Evolutionary conservation across 2,797 vertebrate species (phyloP), one percentile per base, ranked within the genome.

Genomic region (Sparidentex hasta): DNA sequence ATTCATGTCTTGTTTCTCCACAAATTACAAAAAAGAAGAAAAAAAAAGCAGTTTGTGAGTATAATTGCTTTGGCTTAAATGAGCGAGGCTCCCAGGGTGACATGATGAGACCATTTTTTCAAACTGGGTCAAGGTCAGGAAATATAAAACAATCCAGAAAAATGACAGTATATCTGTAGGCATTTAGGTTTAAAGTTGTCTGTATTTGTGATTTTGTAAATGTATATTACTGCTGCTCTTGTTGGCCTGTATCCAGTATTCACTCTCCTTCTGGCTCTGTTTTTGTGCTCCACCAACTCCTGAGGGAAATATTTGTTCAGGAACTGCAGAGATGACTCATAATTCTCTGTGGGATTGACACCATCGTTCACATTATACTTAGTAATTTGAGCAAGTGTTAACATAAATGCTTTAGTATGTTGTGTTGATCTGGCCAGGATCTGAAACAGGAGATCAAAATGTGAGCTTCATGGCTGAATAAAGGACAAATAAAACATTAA

Each of bases 121-220:
- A 46, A 78, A 81, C 51, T 83, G 65, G 83, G 71, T 81, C 80
- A 73, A 73, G 68, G 83, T 83, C 74, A 73, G 29, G 55, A 72
- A 68, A 67, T 61, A 71, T 75, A 65, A 68, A 33, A 63, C 46
- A 63, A 16, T 13, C 23, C 29, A 47, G 58, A 65, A 72, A 38
- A 59, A 48, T 12, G 57, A 33, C 27, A 54, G 11, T 20, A 52
- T 17, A 17, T n/a, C n/a, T 11, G 17, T 1, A 41, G 18, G 9
- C 27, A 21, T 47, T 29, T 67, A 20, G 6, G 46, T 43, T 78
- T 43, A 11, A 54, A 50, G 7, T 12, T 5, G 61, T 12, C 20
- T 11, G 13, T 11, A 61, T 54, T 46, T 27, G 11, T 12, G 3
- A 33, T 63, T 14, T 46, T 17, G 12, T n/a, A 7, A 54, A 62